phyloP scores from a whole-genome alignment of 2,888 invertebrate species.

The Trichopoda pennipes region DNA sequence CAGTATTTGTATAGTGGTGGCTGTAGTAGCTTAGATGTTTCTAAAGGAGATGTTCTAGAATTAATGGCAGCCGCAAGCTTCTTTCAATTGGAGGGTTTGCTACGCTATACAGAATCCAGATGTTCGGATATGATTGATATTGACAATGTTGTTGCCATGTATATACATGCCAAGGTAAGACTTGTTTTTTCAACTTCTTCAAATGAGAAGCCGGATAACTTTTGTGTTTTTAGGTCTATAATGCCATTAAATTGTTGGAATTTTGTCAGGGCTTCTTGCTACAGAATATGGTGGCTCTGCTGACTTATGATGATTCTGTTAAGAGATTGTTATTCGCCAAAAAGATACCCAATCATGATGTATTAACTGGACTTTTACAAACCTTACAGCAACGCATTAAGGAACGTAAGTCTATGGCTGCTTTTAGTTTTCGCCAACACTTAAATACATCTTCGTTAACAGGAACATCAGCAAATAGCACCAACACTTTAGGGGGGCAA shows the following conservation, averaged over 20 bases:
- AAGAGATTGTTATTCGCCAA: slow-evolving; percentile 93
- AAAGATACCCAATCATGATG: slow-evolving; percentile 93
- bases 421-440: slow-evolving; percentile 77
- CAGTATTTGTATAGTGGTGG: slow-evolving; percentile 95
- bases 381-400: slow-evolving; percentile 92
- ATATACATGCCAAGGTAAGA: slow-evolving; percentile 93
- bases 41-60: slow-evolving; percentile 91
- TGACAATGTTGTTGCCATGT: slow-evolving; percentile 95
- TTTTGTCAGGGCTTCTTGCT: slow-evolving; percentile 94
- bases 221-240: slow-evolving; percentile 86
- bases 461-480: slow-evolving; percentile 29
- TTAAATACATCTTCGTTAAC: slow-evolving; percentile 71
- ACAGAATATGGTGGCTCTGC: slow-evolving; percentile 96
- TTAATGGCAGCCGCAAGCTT: slow-evolving; percentile 95
- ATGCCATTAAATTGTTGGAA: slow-evolving; percentile 91
- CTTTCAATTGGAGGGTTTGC: slow-evolving; percentile 92
- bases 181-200: background rate
- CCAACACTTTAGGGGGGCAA: slow-evolving; percentile 38
- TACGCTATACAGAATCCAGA: slow-evolving; percentile 91
- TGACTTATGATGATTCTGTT: slow-evolving; percentile 94
- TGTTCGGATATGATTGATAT: slow-evolving; percentile 92
- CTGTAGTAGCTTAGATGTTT: slow-evolving; percentile 88
- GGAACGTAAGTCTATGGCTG: slow-evolving; percentile 81
- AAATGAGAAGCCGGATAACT: background rate
- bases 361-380: slow-evolving; percentile 89